Evolutionary conservation across 2,797 vertebrate species (phyloP), one percentile per base, ranked within the genome.

Genomic region (Coregonus suidteri): DNA sequence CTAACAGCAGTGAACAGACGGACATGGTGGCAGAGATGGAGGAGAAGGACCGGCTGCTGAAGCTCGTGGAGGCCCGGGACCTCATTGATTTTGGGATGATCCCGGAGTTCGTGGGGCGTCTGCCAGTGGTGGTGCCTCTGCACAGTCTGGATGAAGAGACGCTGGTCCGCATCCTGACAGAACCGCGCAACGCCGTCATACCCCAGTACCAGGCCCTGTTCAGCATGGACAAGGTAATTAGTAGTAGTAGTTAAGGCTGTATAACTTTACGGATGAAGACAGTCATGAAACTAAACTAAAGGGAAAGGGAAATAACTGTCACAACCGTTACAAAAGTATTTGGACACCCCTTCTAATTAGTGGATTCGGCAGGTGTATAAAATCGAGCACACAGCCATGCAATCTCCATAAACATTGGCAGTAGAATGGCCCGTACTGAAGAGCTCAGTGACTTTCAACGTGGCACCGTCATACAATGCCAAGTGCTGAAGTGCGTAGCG

Each of bases 41-140:
- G 88, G 97, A 99, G 82, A 98, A 98, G 86, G 98, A 99, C 88
- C 86, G 97, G 1, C 88, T 99, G 85, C 94, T 99, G 82, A 94
- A 94, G 77, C 95, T 94, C 0, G 98, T 99, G 3, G 98, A 99
- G 87, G 97, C 97, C 76, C 93, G 97, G 69, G 98, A 99, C 75
- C 96, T 99, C 84, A 99, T 99, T 0, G 97, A 99, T 84, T 99
- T 99, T 73, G 98, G 98, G 83, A 99, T 99, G 98, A 99, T 99
- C 82, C 98, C 98, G 0, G 98, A 99, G 91, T 99, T 99, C 74
- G 98, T 99, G 75, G 98, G 98, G 52, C 96, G 98, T 11, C 92
- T 99, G 78, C 98, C 98, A 0, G 97, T 99, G 2, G 96, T 99
- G 72, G 98, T 99, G 81, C 96, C 98, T 56, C 92, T 99, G 90